Evolutionary conservation across 2,113 vertebrate species (phyloP).

Genomic region (Ariopsis seemanni): DNA sequence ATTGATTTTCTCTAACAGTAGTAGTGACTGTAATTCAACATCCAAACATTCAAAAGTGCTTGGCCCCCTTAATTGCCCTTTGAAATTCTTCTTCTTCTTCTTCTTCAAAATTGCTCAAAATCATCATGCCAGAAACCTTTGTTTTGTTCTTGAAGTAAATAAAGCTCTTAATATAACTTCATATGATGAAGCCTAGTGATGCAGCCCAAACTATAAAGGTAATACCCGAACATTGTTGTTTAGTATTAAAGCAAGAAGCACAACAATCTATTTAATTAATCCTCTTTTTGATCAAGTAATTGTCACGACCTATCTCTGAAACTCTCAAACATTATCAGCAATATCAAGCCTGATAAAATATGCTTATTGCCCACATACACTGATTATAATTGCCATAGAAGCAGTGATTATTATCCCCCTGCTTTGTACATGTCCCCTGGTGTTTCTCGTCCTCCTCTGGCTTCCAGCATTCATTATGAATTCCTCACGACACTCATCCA

Average conservation of each 20-base stretch:
- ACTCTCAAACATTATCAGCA: constrained; percentile 13
- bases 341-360: constrained; percentile 37
- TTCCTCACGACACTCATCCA: constrained; percentile 60
- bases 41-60: background rate
- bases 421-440: constrained; percentile 28
- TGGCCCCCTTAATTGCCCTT: background rate
- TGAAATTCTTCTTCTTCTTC: background rate
- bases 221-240: background rate
- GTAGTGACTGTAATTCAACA: background rate
- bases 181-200: background rate
- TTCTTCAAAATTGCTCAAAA: background rate
- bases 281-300: background rate
- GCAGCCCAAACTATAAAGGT: background rate
- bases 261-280: background rate
- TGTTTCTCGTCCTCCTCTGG: constrained; percentile 42
- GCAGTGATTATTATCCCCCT: constrained; percentile 44
- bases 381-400: constrained; percentile 51
- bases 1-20: background rate
- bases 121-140: background rate
- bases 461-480: constrained; percentile 66
- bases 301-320: constrained; percentile 24
- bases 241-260: background rate
- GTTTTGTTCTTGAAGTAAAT: background rate
- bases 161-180: background rate
- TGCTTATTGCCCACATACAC: constrained; percentile 28